Evolutionary conservation across 2,888 invertebrate genomes (phyloP).

Genomic region (Thymelicus acteon): DNA sequence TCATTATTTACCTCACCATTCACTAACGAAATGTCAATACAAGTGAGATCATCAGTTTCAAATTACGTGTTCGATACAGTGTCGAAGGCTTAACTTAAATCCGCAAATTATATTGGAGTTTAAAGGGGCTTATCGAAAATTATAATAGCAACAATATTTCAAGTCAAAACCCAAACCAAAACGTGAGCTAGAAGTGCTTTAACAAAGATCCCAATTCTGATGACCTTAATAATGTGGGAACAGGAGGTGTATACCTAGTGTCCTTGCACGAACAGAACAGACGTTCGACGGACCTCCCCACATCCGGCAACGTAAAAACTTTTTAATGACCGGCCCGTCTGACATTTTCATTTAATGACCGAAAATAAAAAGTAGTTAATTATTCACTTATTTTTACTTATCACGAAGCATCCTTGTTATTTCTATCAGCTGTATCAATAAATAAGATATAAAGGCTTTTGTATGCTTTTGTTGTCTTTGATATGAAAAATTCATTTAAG

Average conservation of each 20-base stretch:
- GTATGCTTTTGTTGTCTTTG: no score
- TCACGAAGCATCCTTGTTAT: neutral
- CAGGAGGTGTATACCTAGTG: slow-evolving; percentile 53
- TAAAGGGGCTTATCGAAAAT: neutral
- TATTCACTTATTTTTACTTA: neutral
- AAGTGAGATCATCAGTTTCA: slow-evolving; percentile 36
- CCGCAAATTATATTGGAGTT: slow-evolving; percentile 5
- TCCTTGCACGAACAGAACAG: slow-evolving; percentile 61
- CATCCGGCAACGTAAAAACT: slow-evolving; percentile 61
- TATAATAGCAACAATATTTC: slow-evolving; percentile 28
- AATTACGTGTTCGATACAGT: slow-evolving; percentile 22
- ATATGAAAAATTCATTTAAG: no score
- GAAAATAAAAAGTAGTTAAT: slow-evolving; percentile 17
- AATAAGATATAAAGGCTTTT: no score
- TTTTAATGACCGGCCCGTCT: slow-evolving; percentile 37
- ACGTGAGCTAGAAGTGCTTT: slow-evolving; percentile 46
- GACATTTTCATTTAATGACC: slow-evolving; percentile 35
- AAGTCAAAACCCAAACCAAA: slow-evolving; percentile 38
- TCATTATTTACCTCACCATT: slow-evolving; percentile 35
- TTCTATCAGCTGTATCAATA: no score
- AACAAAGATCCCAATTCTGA: slow-evolving; percentile 48
- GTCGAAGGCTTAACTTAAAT: slow-evolving; percentile 22
- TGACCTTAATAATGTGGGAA: slow-evolving; percentile 64
- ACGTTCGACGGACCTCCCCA: slow-evolving; percentile 52
- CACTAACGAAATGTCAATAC: slow-evolving; percentile 31